Evolutionary conservation across 2,797 vertebrate species (phyloP), one percentile per base, ranked within the genome.

Genomic region (Myripristis jacobus): DNA sequence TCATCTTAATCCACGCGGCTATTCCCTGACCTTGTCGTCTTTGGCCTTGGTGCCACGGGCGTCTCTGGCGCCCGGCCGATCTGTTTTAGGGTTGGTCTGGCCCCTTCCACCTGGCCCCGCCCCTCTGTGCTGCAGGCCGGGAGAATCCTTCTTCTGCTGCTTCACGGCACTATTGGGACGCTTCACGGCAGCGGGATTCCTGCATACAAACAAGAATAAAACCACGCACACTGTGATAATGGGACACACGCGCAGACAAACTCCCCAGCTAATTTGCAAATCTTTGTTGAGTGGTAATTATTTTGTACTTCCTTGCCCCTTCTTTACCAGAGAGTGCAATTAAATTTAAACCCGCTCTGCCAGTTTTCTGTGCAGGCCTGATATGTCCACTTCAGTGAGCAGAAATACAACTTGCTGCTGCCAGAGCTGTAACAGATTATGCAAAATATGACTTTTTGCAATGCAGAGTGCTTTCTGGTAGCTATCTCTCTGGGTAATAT

Each of bases 1-100:
- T 29, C 27, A 29, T 29, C 6, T 29, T 29, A 29, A 29, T 6
- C n/a, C n/a, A n/a, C n/a, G n/a, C n/a, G n/a, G n/a, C n/a, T 25
- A 19, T 1, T 15, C 27, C 57, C 83, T 87, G 82, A 96, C 97
- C 95, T 98, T 98, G 70, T 98, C 97, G 0, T 98, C 97, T 91
- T 93, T 96, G 61, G 91, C 91, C 87, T 94, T 96, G 38, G 87
- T 80, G 80, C 92, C 95, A 70, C 95, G 94, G 38, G 92, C 90
- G 0, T 96, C 94, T 81, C 92, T 94, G 62, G 77, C 47, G 3
- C 88, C 81, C 0, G 92, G 80, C 31, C 95, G 95, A 3, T 97
- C 97, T 1, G 82, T 79, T 93, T 94, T 98, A 1, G 93, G 38
- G 41, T 94, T 93, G 0, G 87, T 80, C 11, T 95, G 96, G 6